Evolutionary conservation across 92 coral and sea anemone species (phyloP).

Genomic region (Epizoanthus scotinus): DNA sequence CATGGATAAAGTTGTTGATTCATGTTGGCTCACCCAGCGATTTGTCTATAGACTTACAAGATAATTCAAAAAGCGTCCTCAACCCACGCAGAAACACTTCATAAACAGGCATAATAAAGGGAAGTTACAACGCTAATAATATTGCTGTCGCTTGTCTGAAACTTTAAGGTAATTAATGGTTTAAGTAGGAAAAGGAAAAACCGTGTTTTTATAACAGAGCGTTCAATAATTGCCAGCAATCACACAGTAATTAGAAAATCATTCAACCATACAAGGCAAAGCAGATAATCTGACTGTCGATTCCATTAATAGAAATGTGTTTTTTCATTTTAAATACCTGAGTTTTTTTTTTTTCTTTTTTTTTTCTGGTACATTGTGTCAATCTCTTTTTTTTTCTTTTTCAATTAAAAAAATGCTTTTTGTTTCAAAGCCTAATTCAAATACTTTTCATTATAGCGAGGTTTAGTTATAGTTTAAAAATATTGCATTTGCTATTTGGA

Average conservation of each 20-base stretch:
- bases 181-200: background rate
- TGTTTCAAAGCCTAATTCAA: no score
- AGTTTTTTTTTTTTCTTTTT: no score
- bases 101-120: background rate
- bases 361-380: no score
- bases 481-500: no score
- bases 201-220: background rate
- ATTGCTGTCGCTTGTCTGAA: background rate
- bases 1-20: conserved; percentile 30
- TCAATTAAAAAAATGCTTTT: no score
- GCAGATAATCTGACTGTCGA: no score
- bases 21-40: background rate
- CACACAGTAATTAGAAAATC: conserved; percentile 15
- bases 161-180: conserved; percentile 1
- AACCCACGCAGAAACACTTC: background rate
- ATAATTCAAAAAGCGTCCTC: conserved; percentile 21
- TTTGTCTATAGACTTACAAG: background rate
- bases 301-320: no score
- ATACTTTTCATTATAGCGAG: no score
- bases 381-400: no score
- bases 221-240: background rate
- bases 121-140: background rate
- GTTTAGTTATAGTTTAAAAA: no score
- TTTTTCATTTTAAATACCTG: no score
- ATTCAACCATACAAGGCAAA: background rate